Evolutionary conservation across 2,113 vertebrate genomes (phyloP).

Genomic region (Pangasianodon hypophthalmus): DNA sequence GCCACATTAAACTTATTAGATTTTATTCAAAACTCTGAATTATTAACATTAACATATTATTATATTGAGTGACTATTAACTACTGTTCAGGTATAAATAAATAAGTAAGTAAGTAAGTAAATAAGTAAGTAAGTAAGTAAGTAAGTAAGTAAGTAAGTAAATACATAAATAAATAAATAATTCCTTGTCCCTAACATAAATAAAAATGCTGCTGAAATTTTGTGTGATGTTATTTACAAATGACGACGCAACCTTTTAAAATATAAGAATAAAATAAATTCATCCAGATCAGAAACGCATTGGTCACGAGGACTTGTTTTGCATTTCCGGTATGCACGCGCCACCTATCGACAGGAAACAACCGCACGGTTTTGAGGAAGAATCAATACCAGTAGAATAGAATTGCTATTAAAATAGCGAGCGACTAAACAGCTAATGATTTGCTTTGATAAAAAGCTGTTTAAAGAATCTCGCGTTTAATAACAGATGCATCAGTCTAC

Average conservation of each 20-base stretch:
- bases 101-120: neutral
- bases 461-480: neutral
- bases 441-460: no score
- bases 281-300: neutral
- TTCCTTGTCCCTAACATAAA: neutral
- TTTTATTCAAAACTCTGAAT: neutral
- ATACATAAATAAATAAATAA: neutral
- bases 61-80: neutral
- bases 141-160: no score
- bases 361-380: neutral
- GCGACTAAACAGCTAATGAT: no score
- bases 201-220: neutral
- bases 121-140: no score
- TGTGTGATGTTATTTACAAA: neutral
- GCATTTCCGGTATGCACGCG: constrained; percentile 2
- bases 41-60: neutral
- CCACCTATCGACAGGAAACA: constrained; percentile 5
- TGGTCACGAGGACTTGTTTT: neutral
- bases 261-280: neutral
- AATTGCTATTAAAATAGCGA: neutral
- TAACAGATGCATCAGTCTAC: neutral
- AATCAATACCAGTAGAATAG: neutral
- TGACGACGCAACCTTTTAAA: neutral
- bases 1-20: neutral
- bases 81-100: neutral